Conservation (phyloP, 2,888 invertebrate species). For the Actias luna region DNA sequence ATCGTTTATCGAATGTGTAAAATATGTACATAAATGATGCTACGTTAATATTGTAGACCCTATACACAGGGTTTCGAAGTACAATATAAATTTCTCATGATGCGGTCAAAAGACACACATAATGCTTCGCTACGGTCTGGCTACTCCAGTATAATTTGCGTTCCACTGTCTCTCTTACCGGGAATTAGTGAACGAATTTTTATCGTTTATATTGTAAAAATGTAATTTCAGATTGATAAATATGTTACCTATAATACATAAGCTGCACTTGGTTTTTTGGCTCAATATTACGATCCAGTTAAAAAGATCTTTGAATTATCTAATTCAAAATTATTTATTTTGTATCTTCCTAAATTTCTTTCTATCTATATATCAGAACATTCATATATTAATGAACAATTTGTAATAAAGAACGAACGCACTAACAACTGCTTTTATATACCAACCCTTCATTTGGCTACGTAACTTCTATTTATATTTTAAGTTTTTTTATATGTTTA, state of each 20-base stretch:
- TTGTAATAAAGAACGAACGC: too few species aligned
- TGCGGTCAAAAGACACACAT: constrained; percentile 43
- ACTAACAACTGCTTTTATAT: too few species aligned
- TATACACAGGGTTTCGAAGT: constrained; percentile 15
- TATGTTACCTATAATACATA: background rate
- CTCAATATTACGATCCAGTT: constrained; percentile 48
- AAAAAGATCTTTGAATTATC: constrained; percentile 62
- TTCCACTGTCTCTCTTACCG: constrained; percentile 64
- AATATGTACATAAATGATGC: background rate
- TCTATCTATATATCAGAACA: too few species aligned
- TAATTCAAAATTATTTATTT: too few species aligned
- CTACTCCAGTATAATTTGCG: constrained; percentile 69
- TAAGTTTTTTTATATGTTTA: too few species aligned
- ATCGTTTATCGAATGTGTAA: background rate
- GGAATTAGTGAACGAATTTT: constrained; percentile 55
- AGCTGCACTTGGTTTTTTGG: background rate
- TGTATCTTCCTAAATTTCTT: too few species aligned
- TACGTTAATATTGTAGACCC: background rate
- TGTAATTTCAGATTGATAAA: background rate
- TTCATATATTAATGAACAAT: too few species aligned
- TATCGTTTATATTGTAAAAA: constrained; percentile 52
- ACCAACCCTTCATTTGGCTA: too few species aligned
- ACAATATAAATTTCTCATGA: constrained; percentile 37
- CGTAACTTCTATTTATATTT: background rate
- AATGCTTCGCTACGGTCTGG: constrained; percentile 64